Evolutionary conservation across 2,888 invertebrate genomes (phyloP).

Genomic region (Aleiodes alternator): DNA sequence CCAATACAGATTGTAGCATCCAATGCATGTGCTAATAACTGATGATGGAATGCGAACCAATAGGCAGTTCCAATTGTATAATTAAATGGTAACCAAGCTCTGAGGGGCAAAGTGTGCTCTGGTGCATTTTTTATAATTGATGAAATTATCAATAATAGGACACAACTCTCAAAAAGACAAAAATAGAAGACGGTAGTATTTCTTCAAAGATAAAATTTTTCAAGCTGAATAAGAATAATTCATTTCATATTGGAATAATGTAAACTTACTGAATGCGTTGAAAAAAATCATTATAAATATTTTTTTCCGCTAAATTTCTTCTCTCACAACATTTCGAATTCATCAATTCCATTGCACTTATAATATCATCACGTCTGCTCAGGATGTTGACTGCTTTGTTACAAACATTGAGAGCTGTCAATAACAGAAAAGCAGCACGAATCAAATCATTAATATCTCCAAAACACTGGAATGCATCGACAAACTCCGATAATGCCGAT

Average conservation of each 20-base stretch:
- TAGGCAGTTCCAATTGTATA: too few species aligned
- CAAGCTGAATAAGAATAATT: background rate
- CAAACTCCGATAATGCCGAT: conserved; percentile 23
- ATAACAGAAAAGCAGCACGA: background rate
- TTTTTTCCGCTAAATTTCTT: too few species aligned
- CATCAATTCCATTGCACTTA: background rate
- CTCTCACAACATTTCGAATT: too few species aligned
- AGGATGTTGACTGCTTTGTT: conserved; percentile 42
- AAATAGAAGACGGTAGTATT: background rate
- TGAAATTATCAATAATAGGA: background rate
- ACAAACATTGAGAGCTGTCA: background rate
- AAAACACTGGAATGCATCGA: background rate
- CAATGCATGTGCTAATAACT: too few species aligned
- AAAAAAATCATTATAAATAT: too few species aligned
- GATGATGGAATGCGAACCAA: too few species aligned
- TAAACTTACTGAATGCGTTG: too few species aligned
- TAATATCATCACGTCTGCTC: conserved; percentile 27
- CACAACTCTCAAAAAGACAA: background rate
- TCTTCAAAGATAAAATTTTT: background rate
- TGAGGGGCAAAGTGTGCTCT: conserved; percentile 8
- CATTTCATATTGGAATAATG: too few species aligned
- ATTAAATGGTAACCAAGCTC: conserved; percentile 28
- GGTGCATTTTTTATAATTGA: background rate
- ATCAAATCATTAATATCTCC: conserved; percentile 17
- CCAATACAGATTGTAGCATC: too few species aligned